Evolutionary conservation across 2,113 vertebrate genomes (phyloP), one percentile per base, ranked within the genome.

Genomic region (Rana temporaria): DNA sequence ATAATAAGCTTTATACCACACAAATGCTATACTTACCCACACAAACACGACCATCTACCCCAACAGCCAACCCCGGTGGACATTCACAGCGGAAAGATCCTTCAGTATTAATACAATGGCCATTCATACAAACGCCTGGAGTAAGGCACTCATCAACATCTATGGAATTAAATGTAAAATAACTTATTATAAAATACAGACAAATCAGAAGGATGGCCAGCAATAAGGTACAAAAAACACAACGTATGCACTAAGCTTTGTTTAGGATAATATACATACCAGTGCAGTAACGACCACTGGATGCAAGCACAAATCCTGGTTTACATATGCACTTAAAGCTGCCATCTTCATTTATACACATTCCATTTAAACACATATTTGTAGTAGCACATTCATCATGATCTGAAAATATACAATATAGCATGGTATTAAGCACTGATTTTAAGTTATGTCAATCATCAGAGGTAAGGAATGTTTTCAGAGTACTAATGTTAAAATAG

Each of bases 311-410:
- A 90, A 94, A 95, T 55, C 93, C 94, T 34, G 91, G 93, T 85
- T 93, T 95, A 79, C 94, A 95, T 69, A 95, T 91, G 81, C 94
- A 95, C 85, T 92, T 94, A 77, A 93, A 95, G 84, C 94, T 95
- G 8, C 94, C 94, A 66, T 94, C 93, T 74, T 95, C 93, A 34
- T 95, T 95, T 88, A 95, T 94, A 81, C 94, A 95, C 94, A 95
- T 94, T 52, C 94, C 93, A 76, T 95, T 93, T 79, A 93, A 86
- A 81, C 94, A 95, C 90, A 95, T 91, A 84, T 93, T 94, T 87
- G 89, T 89, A 3, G 87, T 87, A 20, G 92, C 86, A 86, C 92
- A 94, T 79, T 95, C 93, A 74, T 95, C 93, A 0, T 91, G 90
- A 82, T 95, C 94, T 95, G 80, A 5, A 8, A 85, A 83, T 62